Conservation (phyloP, 1,140 invertebrate species). For the Bradysia coprophila region DNA sequence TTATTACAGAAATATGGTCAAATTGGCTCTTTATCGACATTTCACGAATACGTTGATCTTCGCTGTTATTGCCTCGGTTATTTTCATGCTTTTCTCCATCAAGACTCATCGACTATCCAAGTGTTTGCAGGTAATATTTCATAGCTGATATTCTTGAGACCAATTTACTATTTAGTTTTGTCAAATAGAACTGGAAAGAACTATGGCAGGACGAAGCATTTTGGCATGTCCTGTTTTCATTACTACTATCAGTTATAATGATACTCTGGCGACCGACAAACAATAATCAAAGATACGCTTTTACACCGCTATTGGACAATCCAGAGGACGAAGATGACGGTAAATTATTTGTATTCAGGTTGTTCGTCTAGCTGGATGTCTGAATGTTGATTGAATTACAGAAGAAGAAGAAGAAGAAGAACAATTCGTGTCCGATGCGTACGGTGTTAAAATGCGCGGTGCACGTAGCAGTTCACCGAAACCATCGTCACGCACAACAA, state of each 20-base stretch:
- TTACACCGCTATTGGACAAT: conserved; percentile 76
- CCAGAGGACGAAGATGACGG: conserved; percentile 63
- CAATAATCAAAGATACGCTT: conserved; percentile 90
- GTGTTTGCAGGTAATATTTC: conserved; percentile 55
- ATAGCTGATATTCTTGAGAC: conserved; percentile 10
- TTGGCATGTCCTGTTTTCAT: conserved; percentile 83
- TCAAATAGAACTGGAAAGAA: conserved; percentile 65
- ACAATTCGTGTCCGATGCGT: conserved; percentile 66
- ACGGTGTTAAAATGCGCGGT: conserved; percentile 60
- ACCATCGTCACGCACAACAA: conserved; percentile 13
- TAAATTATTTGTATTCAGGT: conserved; percentile 12
- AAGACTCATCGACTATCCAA: conserved; percentile 47
- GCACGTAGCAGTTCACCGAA: conserved; percentile 16
- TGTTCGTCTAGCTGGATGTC: too few species aligned
- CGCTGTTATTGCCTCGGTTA: conserved; percentile 68
- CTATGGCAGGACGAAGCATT: conserved; percentile 86
- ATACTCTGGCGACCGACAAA: conserved; percentile 84
- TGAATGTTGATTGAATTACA: background rate
- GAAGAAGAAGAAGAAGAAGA: conserved; percentile 50
- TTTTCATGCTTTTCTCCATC: conserved; percentile 86
- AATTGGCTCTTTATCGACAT: conserved; percentile 75
- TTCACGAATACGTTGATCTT: conserved; percentile 88
- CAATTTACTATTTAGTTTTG: too few species aligned
- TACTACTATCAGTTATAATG: conserved; percentile 80
- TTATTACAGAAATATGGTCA: conserved; percentile 60